Evolutionary conservation across 2,888 invertebrate species (phyloP).

Genomic region (Galerucella pusilla): DNA sequence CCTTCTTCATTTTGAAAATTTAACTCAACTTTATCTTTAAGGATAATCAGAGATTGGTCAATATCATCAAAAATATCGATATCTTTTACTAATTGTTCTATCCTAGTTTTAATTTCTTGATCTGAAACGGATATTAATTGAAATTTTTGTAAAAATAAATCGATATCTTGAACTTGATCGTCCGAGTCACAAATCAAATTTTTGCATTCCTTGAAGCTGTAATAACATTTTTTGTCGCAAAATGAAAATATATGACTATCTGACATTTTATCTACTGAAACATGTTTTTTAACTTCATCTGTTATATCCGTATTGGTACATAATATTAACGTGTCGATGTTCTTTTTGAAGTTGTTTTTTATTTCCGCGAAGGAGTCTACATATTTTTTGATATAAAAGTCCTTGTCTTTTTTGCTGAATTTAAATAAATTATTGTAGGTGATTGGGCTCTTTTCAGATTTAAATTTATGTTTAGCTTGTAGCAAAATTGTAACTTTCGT

Average conservation of each 20-base stretch:
- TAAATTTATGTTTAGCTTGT: slow-evolving; percentile 15
- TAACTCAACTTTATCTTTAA: neutral
- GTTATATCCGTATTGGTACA: neutral
- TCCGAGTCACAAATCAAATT: neutral
- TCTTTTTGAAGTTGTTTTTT: neutral
- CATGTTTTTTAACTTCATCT: neutral
- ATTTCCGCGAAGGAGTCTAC: neutral
- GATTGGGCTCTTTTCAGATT: neutral
- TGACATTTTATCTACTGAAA: neutral
- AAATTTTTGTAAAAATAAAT: neutral
- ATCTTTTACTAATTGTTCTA: neutral
- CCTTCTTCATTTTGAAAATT: neutral
- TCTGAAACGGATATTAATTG: neutral
- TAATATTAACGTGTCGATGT: neutral
- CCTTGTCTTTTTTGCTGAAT: neutral
- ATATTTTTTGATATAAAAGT: slow-evolving; percentile 2
- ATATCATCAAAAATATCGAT: neutral
- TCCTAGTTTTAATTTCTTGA: neutral
- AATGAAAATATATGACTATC: neutral
- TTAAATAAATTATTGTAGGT: neutral
- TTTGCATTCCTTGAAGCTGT: neutral
- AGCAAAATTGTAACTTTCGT: neutral
- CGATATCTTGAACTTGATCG: neutral
- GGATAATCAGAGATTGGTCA: neutral
- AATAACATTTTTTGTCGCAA: neutral